Evolutionary conservation across 2,888 invertebrate species (phyloP).

Genomic region (Mallateleia sp.): DNA sequence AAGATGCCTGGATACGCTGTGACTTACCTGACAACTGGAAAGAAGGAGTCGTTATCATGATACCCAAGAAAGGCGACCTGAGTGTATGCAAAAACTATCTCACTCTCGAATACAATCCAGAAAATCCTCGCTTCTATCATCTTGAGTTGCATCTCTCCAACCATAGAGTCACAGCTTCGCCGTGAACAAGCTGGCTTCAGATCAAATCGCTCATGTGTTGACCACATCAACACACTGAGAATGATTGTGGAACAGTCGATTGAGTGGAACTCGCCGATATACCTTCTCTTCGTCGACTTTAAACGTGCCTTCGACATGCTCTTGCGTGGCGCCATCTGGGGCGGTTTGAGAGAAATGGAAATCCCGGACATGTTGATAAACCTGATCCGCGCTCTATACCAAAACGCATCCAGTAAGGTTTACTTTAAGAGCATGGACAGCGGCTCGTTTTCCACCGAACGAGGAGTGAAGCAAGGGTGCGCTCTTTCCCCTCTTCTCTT

Average conservation of each 20-base stretch:
- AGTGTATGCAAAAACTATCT: slow-evolving; percentile 22
- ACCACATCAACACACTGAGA: slow-evolving; percentile 16
- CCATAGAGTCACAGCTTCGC: not conserved
- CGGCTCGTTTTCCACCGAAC: not conserved
- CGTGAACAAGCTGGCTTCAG: slow-evolving; percentile 28
- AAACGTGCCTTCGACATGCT: slow-evolving; percentile 28
- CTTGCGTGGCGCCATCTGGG: not conserved
- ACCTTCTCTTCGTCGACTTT: slow-evolving; percentile 20
- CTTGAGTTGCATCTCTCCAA: not conserved
- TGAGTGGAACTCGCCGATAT: slow-evolving; percentile 6
- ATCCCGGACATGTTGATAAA: not conserved
- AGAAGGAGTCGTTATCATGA: slow-evolving; percentile 12
- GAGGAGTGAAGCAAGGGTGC: not conserved
- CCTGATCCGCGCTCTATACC: not conserved
- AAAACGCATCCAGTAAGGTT: not conserved
- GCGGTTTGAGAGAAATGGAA: not conserved
- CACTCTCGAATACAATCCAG: slow-evolving; percentile 26
- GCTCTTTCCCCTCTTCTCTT: not conserved
- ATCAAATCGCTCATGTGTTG: slow-evolving; percentile 25
- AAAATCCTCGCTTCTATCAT: not conserved
- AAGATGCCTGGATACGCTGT: slow-evolving; percentile 15
- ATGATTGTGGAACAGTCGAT: not conserved
- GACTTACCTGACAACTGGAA: slow-evolving; percentile 16
- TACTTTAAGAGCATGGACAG: not conserved
- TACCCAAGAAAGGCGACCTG: slow-evolving; percentile 2